Base-by-base conservation (phyloP, 2,797 vertebrate species). In the Linurgus olivaceus region DNA sequence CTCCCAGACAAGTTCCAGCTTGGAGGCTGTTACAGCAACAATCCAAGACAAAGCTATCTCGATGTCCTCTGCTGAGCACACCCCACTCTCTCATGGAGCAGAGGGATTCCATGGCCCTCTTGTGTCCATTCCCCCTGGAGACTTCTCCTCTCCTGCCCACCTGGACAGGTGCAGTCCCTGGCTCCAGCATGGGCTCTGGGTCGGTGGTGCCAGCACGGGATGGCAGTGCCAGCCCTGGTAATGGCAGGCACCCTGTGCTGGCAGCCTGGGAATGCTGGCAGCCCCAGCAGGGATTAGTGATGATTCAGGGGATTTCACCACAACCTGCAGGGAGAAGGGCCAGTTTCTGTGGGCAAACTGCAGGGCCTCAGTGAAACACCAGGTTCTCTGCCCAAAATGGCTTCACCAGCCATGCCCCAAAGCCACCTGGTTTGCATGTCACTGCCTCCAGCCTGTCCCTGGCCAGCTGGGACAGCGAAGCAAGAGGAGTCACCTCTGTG, bases 141-240 rank as follows among this genome's bases (percentile, higher is more conserved):
- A 17, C 37, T 52, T 74, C 40, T 71, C 61, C 57, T 70, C 29
- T 57, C 7, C 4, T 24, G 25, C 35, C 40, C 50, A 6, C 7
- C 37, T 44, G 66, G 29, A 35, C 11, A 8, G 0, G 2, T 15
- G 13, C 51, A 31, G 44, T 16, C 71, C 4, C 38, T 52, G 0
- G 0, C 5, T 84, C 66, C 12, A 2, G 0, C 6, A 4, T 0
- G 0, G 24, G 38, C 38, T 52, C 52, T 1, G 4, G 57, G 33
- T 11, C 0, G 0, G 57, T 57, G 15, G 11, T 0, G 1, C 23
- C 50, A 35, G 50, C 24, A 2, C 0, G 0, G n/a, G 26, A 19
- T 1, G 9, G 78, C 68, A 48, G 74, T 40, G 72, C 58, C 0
- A 0, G 23, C 38, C 75, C 78, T 3, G 0, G 63, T 0, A 6